These are phyloP conservation scores for Cerastis rubricosa DNA, from an alignment of 2,888 invertebrate genomes.

Conservation along the genomic window DNA sequence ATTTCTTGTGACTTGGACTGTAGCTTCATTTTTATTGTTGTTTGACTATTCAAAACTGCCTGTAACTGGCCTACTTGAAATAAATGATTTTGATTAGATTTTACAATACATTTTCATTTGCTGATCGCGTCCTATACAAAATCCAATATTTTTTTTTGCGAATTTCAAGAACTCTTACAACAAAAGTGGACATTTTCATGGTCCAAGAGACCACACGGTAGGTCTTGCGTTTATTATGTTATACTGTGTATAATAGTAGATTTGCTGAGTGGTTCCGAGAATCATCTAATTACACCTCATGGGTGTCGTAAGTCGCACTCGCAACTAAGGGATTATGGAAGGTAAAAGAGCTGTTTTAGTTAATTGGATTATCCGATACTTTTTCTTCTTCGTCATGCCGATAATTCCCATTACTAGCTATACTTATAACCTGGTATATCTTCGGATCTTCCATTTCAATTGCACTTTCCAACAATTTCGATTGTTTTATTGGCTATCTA, in stretches of 20 bases:
- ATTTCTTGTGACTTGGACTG: too few species aligned
- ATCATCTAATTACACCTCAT: constrained; percentile 42
- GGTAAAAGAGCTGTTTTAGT: constrained; percentile 24
- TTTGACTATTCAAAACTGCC: too few species aligned
- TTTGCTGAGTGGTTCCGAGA: constrained; percentile 13
- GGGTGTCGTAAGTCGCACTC: constrained; percentile 29
- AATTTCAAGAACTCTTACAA: too few species aligned
- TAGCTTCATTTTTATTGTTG: too few species aligned
- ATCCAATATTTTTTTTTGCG: too few species aligned
- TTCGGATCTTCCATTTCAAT: background rate
- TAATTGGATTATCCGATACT: constrained; percentile 3
- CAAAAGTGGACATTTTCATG: background rate
- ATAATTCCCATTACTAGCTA: background rate
- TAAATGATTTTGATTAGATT: too few species aligned
- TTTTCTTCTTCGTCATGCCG: background rate
- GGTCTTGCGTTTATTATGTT: background rate
- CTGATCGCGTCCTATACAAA: background rate
- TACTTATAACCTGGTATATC: background rate
- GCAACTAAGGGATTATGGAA: constrained; percentile 23
- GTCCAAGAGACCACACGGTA: background rate
- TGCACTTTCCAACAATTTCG: background rate
- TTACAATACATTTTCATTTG: too few species aligned
- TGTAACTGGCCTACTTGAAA: too few species aligned
- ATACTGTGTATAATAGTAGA: background rate
- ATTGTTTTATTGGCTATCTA: too few species aligned